Percentiles rank a stretch among this genome's conserved stretches.
phyloP scores from a whole-genome alignment of 2,113 vertebrate species.

The Narcine bancroftii region DNA sequence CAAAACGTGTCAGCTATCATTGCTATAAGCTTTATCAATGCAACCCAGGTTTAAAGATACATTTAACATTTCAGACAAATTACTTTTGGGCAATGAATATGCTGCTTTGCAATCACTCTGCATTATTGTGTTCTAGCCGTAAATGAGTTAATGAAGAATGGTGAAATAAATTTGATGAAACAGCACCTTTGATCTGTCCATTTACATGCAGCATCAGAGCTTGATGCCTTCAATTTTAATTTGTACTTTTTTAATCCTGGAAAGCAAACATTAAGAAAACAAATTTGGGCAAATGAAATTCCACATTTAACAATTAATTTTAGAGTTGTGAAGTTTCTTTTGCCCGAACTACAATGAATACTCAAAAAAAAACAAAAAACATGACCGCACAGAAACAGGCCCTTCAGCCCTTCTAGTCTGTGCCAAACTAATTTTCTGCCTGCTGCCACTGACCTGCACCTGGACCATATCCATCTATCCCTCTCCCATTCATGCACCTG shows the following conservation, averaged over 20 bases:
- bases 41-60: background rate
- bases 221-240: background rate
- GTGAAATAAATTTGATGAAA: background rate
- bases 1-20: conserved; percentile 18
- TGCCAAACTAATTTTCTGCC: no score
- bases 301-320: no score
- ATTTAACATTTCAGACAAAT: background rate
- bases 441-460: no score
- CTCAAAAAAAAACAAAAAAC: no score
- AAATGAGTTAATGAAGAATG: background rate
- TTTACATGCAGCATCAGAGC: background rate
- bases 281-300: background rate
- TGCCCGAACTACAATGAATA: no score
- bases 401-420: no score
- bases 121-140: background rate
- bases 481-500: no score
- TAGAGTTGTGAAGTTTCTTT: no score
- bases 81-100: background rate
- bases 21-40: background rate
- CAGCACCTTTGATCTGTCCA: background rate
- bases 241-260: background rate
- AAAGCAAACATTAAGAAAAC: background rate
- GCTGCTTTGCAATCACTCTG: background rate
- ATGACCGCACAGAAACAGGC: no score
- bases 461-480: no score